phyloP scores from a whole-genome alignment of 1,140 invertebrate species.

The Diprion similis region DNA sequence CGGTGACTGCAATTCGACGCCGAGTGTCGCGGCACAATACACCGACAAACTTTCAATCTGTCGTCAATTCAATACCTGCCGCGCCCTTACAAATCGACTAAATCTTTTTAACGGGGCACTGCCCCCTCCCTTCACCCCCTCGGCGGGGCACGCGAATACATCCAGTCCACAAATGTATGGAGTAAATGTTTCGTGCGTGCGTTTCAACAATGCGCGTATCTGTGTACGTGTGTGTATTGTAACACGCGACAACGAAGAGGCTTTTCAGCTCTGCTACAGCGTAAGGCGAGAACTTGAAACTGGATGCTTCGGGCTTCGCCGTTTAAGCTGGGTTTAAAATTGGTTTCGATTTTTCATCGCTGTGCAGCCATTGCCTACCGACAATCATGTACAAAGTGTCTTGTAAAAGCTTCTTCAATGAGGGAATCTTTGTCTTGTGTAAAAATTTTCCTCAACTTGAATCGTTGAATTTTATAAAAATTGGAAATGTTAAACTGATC shows the following conservation, averaged over 20 bases:
- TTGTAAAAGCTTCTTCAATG: not conserved
- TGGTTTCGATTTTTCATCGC: not conserved
- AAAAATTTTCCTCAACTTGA: not conserved
- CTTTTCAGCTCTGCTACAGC: not conserved
- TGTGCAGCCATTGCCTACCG: not conserved
- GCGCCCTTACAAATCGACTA: conserved; percentile 2
- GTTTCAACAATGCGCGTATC: too few relatives aligned
- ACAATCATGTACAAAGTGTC: not conserved
- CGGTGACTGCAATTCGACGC: conserved; percentile 53
- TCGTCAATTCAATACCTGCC: conserved; percentile 48
- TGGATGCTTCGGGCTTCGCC: not conserved
- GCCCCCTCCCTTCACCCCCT: not conserved
- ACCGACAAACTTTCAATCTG: conserved; percentile 54
- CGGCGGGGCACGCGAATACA: not conserved
- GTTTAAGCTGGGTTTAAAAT: conserved; percentile 3
- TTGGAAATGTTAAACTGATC: not conserved
- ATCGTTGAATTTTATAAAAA: not conserved
- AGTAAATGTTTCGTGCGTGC: too few relatives aligned
- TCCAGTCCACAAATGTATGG: not conserved
- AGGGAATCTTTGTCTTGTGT: not conserved
- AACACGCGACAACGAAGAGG: not conserved
- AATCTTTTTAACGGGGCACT: conserved; percentile 5
- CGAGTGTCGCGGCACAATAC: conserved; percentile 18
- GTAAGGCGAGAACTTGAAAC: conserved; percentile 7
- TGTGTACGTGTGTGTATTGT: too few relatives aligned